These are phyloP conservation scores for Uria lomvia DNA, from an alignment of 2,113 vertebrate species.

Conservation along the genomic window DNA sequence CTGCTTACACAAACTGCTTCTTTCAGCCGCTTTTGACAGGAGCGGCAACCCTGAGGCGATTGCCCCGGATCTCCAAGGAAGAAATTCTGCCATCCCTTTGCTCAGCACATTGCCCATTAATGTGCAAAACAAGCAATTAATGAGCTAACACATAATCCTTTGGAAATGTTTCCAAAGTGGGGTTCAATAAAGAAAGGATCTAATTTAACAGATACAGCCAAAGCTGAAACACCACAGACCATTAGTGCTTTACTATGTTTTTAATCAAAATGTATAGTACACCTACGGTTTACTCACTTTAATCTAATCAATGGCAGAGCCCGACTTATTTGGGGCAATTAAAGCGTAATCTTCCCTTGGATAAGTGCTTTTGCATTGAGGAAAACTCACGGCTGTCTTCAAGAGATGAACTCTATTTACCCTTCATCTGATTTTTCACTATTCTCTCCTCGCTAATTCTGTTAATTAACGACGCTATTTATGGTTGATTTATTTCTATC, in stretches of 20 bases:
- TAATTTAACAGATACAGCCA: neutral
- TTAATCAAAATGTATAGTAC: slow-evolving; percentile 1
- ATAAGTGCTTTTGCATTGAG: slow-evolving; percentile 1
- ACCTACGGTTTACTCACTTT: neutral
- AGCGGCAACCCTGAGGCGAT: neutral
- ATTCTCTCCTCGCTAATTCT: neutral
- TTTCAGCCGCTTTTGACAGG: neutral
- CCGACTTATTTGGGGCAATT: slow-evolving; percentile 39
- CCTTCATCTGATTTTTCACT: slow-evolving; percentile 1
- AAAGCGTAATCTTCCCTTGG: slow-evolving; percentile 10
- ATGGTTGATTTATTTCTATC: neutral
- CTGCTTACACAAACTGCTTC: neutral
- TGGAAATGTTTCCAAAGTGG: neutral
- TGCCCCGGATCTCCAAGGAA: neutral
- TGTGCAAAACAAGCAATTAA: neutral
- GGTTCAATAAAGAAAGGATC: neutral
- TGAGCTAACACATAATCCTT: neutral
- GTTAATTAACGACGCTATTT: slow-evolving; percentile 23
- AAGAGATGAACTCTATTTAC: neutral
- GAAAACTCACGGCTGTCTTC: neutral
- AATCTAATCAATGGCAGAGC: neutral
- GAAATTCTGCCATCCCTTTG: neutral
- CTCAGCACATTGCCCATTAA: neutral
- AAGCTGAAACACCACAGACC: neutral
- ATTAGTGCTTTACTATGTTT: neutral